Evolutionary conservation across 1,140 invertebrate genomes (phyloP), one percentile per base, ranked within the genome.

Genomic region (Drosophila biarmipes): DNA sequence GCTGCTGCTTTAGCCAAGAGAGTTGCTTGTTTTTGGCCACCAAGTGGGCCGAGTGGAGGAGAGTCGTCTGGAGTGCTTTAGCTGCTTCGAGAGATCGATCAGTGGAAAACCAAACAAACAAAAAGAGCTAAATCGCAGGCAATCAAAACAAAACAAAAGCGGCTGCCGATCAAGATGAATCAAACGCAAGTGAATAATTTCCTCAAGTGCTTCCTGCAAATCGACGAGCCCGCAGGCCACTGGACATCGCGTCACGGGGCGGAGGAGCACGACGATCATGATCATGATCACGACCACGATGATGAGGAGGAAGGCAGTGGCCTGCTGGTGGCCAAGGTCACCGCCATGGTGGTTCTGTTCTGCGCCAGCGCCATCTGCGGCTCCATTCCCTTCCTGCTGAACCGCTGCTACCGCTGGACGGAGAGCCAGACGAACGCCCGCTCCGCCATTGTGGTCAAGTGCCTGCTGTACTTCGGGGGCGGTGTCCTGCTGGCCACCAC

Each of bases 401-500:
- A 95, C 2, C 93, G 93, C n/a, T 94, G 93, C 78, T 94, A 95
- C 59, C 93, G 94, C 53, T 96, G 94, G 94, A 92, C 86, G 0
- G 85, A 91, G 48, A 84, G 59, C 27, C 94, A 91, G 90, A 93
- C 86, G 85, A 93, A 93, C 43, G 78, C 90, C 5, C 92, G 93
- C 59, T 94, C 93, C 0, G 93, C 91, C 29, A 92, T 72, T 34
- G 75, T 93, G 14, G 93, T 95, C 2, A 86, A 93, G 67, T 80
- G 95, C n/a, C 91, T 98, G 7, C 93, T 98, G 27, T 96, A 96
- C 72, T 97, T 98, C 76, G 97, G 97, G 2, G 98, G 97, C 3
- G 98, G 98, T 1, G 97, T 98, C 2, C 94, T 99, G 12, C 93
- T 99, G 59, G 96, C 96, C 43, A 98, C 98, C 1, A 97, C 96